Conservation (phyloP, 2,113 vertebrate genomes). For the Datnioides undecimradiatus region DNA sequence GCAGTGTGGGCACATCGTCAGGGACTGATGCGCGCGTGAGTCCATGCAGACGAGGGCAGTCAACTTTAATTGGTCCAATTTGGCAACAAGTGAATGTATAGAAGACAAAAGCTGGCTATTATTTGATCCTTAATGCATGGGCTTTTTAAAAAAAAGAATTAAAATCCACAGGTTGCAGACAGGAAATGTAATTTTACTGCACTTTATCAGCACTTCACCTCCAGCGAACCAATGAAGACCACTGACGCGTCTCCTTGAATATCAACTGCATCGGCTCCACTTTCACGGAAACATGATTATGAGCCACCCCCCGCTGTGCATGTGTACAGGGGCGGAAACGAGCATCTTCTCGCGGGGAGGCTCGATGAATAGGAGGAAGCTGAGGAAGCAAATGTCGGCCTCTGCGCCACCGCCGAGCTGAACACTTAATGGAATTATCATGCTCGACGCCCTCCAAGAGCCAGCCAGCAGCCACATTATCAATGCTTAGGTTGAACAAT, state of each 20-base stretch:
- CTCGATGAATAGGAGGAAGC: constrained; percentile 28
- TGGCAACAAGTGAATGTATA: not conserved
- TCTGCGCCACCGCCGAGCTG: constrained; percentile 23
- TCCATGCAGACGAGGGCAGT: constrained; percentile 5
- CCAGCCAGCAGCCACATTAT: constrained; percentile 46
- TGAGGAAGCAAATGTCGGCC: constrained; percentile 41
- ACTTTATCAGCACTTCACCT: not conserved
- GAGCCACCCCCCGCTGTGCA: constrained; percentile 48
- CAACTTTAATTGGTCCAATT: not conserved
- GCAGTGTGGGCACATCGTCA: constrained; percentile 11
- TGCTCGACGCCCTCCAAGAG: constrained; percentile 33
- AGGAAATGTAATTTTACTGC: not conserved
- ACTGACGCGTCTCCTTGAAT: constrained; percentile 18
- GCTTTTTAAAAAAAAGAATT: not conserved
- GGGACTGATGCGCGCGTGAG: not conserved
- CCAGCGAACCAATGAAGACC: not conserved
- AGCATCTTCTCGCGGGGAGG: constrained; percentile 33
- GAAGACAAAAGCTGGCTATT: not conserved
- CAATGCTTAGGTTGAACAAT: constrained; percentile 50
- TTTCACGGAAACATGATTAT: constrained; percentile 43
- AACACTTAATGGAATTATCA: constrained; percentile 57
- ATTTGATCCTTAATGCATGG: not conserved
- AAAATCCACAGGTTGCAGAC: not conserved
- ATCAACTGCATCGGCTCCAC: constrained; percentile 44
- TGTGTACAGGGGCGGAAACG: constrained; percentile 48